Evolutionary conservation across 2,888 invertebrate species (phyloP), one percentile per base, ranked within the genome.

Genomic region (Andrena flavipes): DNA sequence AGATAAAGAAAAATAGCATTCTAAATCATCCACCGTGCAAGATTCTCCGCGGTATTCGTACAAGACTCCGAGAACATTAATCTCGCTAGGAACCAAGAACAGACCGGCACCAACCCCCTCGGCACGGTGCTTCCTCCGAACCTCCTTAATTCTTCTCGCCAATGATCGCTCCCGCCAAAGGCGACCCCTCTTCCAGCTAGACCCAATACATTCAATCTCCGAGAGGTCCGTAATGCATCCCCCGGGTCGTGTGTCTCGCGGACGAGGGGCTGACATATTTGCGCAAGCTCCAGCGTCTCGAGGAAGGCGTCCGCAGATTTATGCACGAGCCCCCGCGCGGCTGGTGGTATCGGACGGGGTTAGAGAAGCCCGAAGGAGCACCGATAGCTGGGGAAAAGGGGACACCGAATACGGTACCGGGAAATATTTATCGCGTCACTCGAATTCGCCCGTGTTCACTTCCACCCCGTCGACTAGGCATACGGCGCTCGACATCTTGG

Each of bases 241-340:
- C 33, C 29, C 8, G 29, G 73, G 76, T 82, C 84, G 84, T 71
- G 86, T 86, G 71, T 86, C 81, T 83, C 78, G 59, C 48, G 56
- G 62, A 72, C 73, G 67, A 74, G 68, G 74, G 62, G 59, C 71
- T 84, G 88, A 88, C 88, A 83, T 84, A 88, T 88, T 88, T 85
- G 87, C 77, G 10, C 70, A 64, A 79, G 80, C 82, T 76, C 74
- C 76, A 75, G 72, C 76, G 76, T 80, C 80, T 77, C 76, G 80
- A 74, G 76, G 74, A 80, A 78, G 70, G 74, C 71, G 80, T 67
- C 68, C 60, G 42, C 69, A 85, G 88, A 88, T 88, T 88, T 88
- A 88, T 88, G 76, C 88, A 75, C 72, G 77, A 59, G 26, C 63
- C 63, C 63, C 60, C 65, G 51, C 68, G 65, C 76, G 72, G 68